A percentile compares a stretch with the other conserved stretches of the same genome.
These are phyloP conservation scores for Dolichopus griseipennis DNA, from an alignment of 2,888 invertebrate genomes.

Conservation along the genomic window DNA sequence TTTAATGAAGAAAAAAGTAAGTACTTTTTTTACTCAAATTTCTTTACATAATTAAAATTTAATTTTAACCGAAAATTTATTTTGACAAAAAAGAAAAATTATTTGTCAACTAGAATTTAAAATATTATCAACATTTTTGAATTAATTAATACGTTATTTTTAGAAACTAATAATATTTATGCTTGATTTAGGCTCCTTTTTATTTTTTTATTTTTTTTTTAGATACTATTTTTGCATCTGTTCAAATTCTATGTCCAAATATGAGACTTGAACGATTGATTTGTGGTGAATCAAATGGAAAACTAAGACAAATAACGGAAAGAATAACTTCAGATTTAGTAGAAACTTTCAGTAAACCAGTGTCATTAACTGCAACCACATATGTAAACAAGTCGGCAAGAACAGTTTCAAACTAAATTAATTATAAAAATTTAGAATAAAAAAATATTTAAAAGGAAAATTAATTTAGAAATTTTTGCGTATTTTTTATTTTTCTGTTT, in stretches of 20 bases:
- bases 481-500: not conserved
- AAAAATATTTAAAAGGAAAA: too few relatives aligned
- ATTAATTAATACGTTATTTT: too few relatives aligned
- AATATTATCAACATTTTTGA: too few relatives aligned
- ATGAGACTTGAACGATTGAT: slow-evolving; percentile 55
- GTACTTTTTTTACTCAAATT: slow-evolving; percentile 4
- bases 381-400: slow-evolving; percentile 20
- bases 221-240: slow-evolving; percentile 50
- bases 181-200: too few relatives aligned
- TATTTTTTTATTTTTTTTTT: slow-evolving; percentile 21
- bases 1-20: slow-evolving; percentile 52
- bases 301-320: slow-evolving; percentile 61
- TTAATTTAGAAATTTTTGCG: not conserved
- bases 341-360: slow-evolving; percentile 54
- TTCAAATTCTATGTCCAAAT: slow-evolving; percentile 55
- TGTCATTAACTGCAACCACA: slow-evolving; percentile 40
- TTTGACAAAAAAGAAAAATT: too few relatives aligned
- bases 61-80: too few relatives aligned
- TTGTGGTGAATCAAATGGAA: slow-evolving; percentile 58
- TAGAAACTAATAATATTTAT: too few relatives aligned
- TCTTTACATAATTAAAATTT: too few relatives aligned
- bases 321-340: slow-evolving; percentile 55
- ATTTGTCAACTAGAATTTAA: too few relatives aligned
- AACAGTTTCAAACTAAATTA: not conserved
- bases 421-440: not conserved